These are phyloP conservation scores for Catocala fraxini DNA, from an alignment of 2,888 invertebrate species.

Conservation along the genomic window DNA sequence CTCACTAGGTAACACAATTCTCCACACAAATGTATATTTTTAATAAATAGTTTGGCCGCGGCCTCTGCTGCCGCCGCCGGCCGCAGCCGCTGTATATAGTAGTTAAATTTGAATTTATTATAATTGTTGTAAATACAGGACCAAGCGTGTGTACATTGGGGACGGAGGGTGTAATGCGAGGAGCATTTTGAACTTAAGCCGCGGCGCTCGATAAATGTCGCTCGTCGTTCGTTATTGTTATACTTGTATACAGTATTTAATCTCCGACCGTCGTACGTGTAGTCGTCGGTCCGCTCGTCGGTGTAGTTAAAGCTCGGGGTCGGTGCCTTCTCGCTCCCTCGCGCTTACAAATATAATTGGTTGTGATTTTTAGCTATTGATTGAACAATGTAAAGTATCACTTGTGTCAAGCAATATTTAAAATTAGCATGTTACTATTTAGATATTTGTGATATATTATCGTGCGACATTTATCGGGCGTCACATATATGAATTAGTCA, in stretches of 20 bases:
- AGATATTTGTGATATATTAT: conserved; percentile 25
- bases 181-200: not conserved
- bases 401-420: conserved; percentile 28
- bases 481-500: conserved; percentile 63
- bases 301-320: conserved; percentile 2
- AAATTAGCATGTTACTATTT: conserved; percentile 18
- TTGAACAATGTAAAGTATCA: conserved; percentile 11
- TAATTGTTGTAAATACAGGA: conserved; percentile 81
- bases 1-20: no score
- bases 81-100: conserved; percentile 73
- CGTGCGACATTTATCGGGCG: conserved; percentile 41
- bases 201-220: conserved; percentile 45
- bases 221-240: conserved; percentile 21
- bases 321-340: conserved; percentile 13
- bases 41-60: not conserved
- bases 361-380: conserved; percentile 28
- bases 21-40: no score
- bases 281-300: no score
- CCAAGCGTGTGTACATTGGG: conserved; percentile 72
- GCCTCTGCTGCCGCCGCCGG: conserved; percentile 22
- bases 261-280: not conserved
- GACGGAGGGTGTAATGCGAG: conserved; percentile 36
- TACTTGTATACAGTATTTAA: conserved; percentile 2
- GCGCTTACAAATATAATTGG: conserved; percentile 13
- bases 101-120: conserved; percentile 79